Conservation (phyloP, 2,797 vertebrate species). For the Diglossa cyanea region DNA sequence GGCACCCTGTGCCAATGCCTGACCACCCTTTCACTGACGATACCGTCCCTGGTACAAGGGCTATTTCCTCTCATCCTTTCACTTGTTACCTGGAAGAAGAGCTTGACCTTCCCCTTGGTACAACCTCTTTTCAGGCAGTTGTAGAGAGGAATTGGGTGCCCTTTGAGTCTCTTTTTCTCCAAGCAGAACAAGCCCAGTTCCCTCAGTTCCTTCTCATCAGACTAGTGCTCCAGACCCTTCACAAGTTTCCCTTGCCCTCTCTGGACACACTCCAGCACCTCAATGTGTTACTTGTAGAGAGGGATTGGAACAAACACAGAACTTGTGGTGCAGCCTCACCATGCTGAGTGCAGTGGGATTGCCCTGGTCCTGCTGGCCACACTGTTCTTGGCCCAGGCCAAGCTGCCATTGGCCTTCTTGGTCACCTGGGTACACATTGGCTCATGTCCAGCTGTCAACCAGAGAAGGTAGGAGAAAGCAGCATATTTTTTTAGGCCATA, state of each 20-base stretch:
- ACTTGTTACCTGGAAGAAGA: neutral
- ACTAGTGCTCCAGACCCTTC: neutral
- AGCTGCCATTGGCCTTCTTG: neutral
- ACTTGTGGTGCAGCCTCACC: neutral
- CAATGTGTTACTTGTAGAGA: neutral
- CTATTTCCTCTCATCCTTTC: neutral
- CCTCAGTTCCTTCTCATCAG: neutral
- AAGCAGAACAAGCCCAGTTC: neutral
- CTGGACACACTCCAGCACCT: neutral
- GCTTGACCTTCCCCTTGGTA: too few species aligned
- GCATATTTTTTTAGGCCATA: neutral
- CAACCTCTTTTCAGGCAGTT: neutral
- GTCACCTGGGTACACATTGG: fast-evolving
- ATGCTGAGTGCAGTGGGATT: neutral
- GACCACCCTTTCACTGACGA: neutral
- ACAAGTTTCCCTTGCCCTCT: neutral
- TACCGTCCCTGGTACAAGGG: neutral
- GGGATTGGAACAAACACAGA: neutral
- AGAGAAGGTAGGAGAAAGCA: neutral
- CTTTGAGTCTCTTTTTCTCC: neutral
- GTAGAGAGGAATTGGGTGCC: neutral
- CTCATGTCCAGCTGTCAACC: neutral
- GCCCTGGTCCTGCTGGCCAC: neutral
- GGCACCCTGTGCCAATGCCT: neutral
- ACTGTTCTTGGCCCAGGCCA: neutral